Conservation (phyloP, 2,113 vertebrate genomes). For the Pungitius pungitius region DNA sequence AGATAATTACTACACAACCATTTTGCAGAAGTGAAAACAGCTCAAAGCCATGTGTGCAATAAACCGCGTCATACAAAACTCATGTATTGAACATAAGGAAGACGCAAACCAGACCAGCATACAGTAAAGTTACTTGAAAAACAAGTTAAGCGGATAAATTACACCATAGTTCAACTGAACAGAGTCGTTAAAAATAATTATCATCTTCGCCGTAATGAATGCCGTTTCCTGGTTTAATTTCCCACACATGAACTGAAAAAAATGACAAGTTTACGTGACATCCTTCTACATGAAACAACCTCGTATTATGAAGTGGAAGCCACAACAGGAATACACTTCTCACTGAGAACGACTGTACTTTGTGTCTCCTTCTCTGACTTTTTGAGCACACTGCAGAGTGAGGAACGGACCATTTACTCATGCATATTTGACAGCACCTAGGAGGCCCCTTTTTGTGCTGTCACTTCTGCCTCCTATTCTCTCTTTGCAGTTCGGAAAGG, state of each 20-base stretch:
- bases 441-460: conserved; percentile 80
- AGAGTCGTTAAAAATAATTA: conserved; percentile 72
- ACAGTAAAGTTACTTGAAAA: conserved; percentile 24
- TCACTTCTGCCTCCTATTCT: conserved; percentile 81
- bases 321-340: conserved; percentile 66
- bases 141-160: conserved; percentile 32
- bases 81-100: conserved; percentile 33
- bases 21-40: conserved; percentile 57
- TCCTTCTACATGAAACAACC: conserved; percentile 86
- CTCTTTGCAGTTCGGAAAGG: conserved; percentile 74
- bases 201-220: conserved; percentile 64
- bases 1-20: conserved; percentile 57
- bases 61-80: conserved; percentile 10
- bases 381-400: conserved; percentile 67
- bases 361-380: conserved; percentile 47
- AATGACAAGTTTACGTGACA: conserved; percentile 74
- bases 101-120: conserved; percentile 27
- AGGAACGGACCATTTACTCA: conserved; percentile 83
- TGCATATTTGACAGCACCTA: conserved; percentile 80
- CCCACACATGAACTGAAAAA: conserved; percentile 76
- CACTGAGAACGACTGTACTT: conserved; percentile 49
- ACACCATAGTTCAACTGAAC: conserved; percentile 31
- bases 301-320: conserved; percentile 88
- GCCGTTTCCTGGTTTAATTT: conserved; percentile 79
- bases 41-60: conserved; percentile 35